A percentile compares a stretch with the other conserved stretches of the same genome.
phyloP scores from a whole-genome alignment of 1,140 invertebrate genomes.

The Sinonovacula constricta region DNA sequence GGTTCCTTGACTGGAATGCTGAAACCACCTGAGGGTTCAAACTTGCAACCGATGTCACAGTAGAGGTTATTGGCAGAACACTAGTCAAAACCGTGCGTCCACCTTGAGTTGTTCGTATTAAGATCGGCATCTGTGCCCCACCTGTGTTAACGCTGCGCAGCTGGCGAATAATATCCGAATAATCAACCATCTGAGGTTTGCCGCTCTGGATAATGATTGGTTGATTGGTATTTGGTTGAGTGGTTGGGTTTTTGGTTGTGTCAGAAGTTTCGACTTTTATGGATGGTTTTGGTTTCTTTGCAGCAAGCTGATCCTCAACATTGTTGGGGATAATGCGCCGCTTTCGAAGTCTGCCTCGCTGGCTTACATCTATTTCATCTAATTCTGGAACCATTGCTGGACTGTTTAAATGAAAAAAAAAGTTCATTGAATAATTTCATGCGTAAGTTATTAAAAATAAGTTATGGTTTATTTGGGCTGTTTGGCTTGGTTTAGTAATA shows the following conservation, averaged over 20 bases:
- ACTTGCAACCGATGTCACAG: background rate
- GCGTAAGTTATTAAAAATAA: no score
- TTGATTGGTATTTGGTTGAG: slow-evolving; percentile 3
- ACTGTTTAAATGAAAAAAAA: slow-evolving; percentile 26
- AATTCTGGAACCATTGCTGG: slow-evolving; percentile 35
- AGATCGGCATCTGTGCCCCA: slow-evolving; percentile 4
- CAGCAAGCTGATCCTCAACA: slow-evolving; percentile 63
- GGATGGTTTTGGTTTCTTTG: slow-evolving; percentile 59
- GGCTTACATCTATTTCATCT: slow-evolving; percentile 67
- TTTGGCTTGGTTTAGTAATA: no score
- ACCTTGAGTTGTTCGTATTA: slow-evolving; percentile 42
- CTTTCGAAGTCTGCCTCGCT: slow-evolving; percentile 72
- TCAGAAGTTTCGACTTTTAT: slow-evolving; percentile 1
- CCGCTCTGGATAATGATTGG: slow-evolving; percentile 41
- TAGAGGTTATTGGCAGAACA: slow-evolving; percentile 24
- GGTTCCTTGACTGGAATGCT: slow-evolving; percentile 17
- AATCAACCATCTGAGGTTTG: slow-evolving; percentile 45
- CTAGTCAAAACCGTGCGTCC: slow-evolving; percentile 45
- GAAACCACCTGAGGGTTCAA: no score
- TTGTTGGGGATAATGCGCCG: slow-evolving; percentile 74
- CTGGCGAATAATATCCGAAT: slow-evolving; percentile 36
- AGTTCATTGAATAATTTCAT: no score
- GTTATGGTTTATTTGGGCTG: no score
- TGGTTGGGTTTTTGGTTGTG: background rate
- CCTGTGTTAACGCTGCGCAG: slow-evolving; percentile 6